A percentile compares a stretch with the other conserved stretches of the same genome.
These are phyloP conservation scores for Pterophyllum scalare DNA, from an alignment of 2,113 vertebrate species.

Conservation along the genomic window DNA sequence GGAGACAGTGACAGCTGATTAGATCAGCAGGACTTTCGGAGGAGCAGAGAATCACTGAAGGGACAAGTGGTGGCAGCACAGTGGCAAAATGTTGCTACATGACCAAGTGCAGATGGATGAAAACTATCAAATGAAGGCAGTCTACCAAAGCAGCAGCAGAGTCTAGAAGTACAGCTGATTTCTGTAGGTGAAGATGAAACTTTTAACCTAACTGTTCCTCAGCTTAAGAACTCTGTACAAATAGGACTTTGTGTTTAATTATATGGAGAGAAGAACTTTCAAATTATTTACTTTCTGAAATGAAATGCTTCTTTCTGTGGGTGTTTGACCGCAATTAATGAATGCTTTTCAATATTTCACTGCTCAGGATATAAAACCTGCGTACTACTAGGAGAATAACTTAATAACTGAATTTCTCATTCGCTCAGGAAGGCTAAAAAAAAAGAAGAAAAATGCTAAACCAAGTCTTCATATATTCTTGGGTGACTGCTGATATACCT, in stretches of 20 bases:
- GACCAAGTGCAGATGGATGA: constrained; percentile 54
- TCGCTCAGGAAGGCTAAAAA: neutral
- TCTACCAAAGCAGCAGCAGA: constrained; percentile 16
- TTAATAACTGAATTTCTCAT: neutral
- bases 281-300: neutral
- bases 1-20: constrained; percentile 14
- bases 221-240: neutral
- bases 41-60: neutral
- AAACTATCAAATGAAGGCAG: constrained; percentile 30
- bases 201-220: neutral
- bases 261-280: neutral
- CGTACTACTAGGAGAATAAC: neutral
- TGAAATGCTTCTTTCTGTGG: neutral
- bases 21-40: neutral
- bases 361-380: neutral
- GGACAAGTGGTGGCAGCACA: constrained; percentile 1
- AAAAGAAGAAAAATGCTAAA: neutral
- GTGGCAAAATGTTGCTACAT: constrained; percentile 38
- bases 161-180: constrained; percentile 3
- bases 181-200: constrained; percentile 20
- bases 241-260: neutral
- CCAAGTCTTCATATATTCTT: neutral
- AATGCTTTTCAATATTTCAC: constrained; percentile 1
- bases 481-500: neutral
- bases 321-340: neutral